Percentiles rank a stretch among this genome's conserved stretches.
Evolutionary conservation across 2,113 vertebrate genomes (phyloP).

Genomic region (Diphyllodes magnificus): DNA sequence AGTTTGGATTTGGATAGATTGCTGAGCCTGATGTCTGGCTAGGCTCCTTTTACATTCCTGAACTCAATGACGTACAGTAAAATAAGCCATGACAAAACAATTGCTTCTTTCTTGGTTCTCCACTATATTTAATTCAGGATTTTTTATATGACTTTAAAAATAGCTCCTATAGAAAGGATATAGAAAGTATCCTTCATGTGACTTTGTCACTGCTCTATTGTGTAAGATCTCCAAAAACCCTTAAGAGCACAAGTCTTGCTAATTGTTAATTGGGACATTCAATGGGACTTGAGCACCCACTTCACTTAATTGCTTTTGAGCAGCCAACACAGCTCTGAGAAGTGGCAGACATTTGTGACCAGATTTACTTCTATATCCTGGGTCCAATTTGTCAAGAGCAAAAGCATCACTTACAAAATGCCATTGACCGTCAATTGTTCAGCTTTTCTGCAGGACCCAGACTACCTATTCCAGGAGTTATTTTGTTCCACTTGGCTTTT

Average conservation of each 20-base stretch:
- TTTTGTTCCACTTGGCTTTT: neutral
- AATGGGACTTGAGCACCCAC: slow-evolving; percentile 39
- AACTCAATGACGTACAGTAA: neutral
- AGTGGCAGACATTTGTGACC: slow-evolving; percentile 42
- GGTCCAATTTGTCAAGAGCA: slow-evolving; percentile 28
- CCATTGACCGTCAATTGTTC: neutral
- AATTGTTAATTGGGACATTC: slow-evolving; percentile 57
- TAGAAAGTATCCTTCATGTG: neutral
- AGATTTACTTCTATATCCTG: slow-evolving; percentile 19
- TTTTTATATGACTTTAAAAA: neutral
- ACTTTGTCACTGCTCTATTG: slow-evolving; percentile 8
- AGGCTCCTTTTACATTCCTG: neutral
- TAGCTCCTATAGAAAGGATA: neutral
- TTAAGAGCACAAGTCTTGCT: slow-evolving; percentile 36
- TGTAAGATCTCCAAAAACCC: slow-evolving; percentile 21
- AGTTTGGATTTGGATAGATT: neutral
- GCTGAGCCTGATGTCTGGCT: neutral
- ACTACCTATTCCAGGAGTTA: neutral
- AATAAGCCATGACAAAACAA: neutral
- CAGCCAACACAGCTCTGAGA: slow-evolving; percentile 27
- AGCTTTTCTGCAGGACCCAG: neutral
- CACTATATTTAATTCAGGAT: neutral
- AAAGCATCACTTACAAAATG: neutral
- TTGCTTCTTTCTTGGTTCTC: neutral
- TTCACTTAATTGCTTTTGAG: slow-evolving; percentile 59